Evolutionary conservation across 2,113 vertebrate species (phyloP).

Genomic region (Siphamia tubifer): DNA sequence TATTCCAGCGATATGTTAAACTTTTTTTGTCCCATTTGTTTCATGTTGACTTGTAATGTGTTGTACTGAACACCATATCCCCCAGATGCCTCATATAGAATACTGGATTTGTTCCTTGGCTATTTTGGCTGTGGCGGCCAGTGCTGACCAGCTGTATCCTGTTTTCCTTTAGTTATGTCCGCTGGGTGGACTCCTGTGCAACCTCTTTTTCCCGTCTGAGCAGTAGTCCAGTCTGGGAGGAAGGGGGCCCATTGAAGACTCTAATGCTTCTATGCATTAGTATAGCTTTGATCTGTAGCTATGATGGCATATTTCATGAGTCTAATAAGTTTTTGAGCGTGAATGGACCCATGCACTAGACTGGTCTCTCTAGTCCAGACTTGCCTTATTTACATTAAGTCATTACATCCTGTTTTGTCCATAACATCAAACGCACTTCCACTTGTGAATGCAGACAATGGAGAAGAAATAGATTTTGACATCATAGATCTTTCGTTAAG

Average conservation of each 20-base stretch:
- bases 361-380: slow-evolving; percentile 29
- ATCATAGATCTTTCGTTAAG: slow-evolving; percentile 57
- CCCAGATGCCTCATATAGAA: slow-evolving; percentile 14
- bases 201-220: slow-evolving; percentile 61
- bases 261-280: slow-evolving; percentile 11
- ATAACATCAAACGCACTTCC: slow-evolving; percentile 62
- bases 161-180: slow-evolving; percentile 69
- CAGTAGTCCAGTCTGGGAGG: slow-evolving; percentile 69
- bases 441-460: slow-evolving; percentile 57
- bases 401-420: slow-evolving; percentile 75
- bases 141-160: slow-evolving; percentile 79
- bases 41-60: no score
- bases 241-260: slow-evolving; percentile 51
- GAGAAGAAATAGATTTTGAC: slow-evolving; percentile 70
- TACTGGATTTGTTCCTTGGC: not conserved
- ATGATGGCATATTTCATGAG: not conserved
- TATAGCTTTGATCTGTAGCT: slow-evolving; percentile 53
- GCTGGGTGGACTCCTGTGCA: slow-evolving; percentile 49
- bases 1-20: no score
- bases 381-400: slow-evolving; percentile 51
- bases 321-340: not conserved
- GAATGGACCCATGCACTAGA: not conserved
- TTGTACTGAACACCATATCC: no score
- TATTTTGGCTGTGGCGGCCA: slow-evolving; percentile 21
- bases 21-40: no score